Percentiles rank a stretch among this genome's conserved stretches.
phyloP scores from a whole-genome alignment of 2,888 invertebrate species.

The Drosophila flavopinicola region DNA sequence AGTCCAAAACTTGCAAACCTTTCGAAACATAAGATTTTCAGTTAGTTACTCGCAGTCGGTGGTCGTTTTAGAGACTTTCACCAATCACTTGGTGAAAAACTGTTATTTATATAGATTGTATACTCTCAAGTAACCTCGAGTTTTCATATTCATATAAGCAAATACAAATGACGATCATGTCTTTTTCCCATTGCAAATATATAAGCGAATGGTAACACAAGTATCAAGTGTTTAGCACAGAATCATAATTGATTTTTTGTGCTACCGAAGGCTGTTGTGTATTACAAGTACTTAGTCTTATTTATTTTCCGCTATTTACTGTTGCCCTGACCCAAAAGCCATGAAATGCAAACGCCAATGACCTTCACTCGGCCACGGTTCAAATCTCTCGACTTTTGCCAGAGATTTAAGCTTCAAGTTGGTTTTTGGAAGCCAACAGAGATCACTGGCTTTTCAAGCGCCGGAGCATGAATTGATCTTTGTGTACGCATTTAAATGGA shows the following conservation, averaged over 20 bases:
- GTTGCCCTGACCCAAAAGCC: constrained; percentile 64
- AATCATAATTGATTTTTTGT: constrained; percentile 8
- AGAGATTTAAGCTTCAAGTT: constrained; percentile 56
- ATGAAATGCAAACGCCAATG: constrained; percentile 65
- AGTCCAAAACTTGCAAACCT: too few relatives aligned
- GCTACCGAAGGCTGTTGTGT: constrained; percentile 13
- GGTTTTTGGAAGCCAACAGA: constrained; percentile 47
- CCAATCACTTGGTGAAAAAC: too few relatives aligned
- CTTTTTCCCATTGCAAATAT: background rate
- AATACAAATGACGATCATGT: too few relatives aligned
- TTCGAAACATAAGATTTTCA: too few relatives aligned
- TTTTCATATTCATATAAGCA: too few relatives aligned
- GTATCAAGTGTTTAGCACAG: background rate
- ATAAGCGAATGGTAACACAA: background rate
- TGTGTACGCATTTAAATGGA: constrained; percentile 61
- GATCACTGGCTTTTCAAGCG: constrained; percentile 57
- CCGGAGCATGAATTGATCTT: constrained; percentile 66
- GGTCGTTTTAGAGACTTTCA: too few relatives aligned
- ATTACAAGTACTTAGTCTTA: constrained; percentile 8
- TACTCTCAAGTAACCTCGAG: too few relatives aligned
- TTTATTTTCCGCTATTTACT: constrained; percentile 4
- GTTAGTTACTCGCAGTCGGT: too few relatives aligned
- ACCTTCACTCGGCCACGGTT: constrained; percentile 69
- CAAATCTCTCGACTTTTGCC: constrained; percentile 60
- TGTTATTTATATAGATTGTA: too few relatives aligned